phyloP scores from a whole-genome alignment of 1,140 invertebrate genomes.

The Eubasilissa regina region DNA sequence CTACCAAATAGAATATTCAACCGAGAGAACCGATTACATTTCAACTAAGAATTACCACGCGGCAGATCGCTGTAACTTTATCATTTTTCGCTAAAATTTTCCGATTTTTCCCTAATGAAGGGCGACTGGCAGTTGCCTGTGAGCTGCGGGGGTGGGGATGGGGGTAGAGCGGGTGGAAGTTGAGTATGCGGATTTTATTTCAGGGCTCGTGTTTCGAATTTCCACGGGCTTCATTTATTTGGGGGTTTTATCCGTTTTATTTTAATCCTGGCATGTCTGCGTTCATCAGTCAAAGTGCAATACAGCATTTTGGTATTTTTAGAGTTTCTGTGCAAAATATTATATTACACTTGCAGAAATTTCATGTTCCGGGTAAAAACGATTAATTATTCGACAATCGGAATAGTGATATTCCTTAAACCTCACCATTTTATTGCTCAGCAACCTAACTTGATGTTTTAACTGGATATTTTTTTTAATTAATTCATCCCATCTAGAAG shows the following conservation, averaged over 20 bases:
- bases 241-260: not conserved
- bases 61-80: not conserved
- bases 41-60: conserved; percentile 17
- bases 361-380: too few species aligned
- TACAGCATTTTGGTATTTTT: not conserved
- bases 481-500: too few species aligned
- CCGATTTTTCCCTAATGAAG: conserved; percentile 58
- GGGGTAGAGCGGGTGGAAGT: conserved; percentile 37
- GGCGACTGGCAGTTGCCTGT: conserved; percentile 15
- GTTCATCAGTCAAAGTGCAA: conserved; percentile 15
- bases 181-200: conserved; percentile 13
- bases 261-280: not conserved
- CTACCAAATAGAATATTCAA: not conserved
- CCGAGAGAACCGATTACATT: conserved; percentile 13
- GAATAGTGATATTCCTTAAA: too few species aligned
- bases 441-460: too few species aligned
- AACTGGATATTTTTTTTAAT: too few species aligned
- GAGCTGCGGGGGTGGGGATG: not conserved
- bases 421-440: too few species aligned
- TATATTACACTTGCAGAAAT: too few species aligned
- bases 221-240: conserved; percentile 15
- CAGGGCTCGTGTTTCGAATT: conserved; percentile 18
- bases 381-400: too few species aligned
- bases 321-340: not conserved
- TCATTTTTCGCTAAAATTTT: conserved; percentile 33